Percentiles rank a stretch among this genome's conserved stretches.
phyloP scores from a whole-genome alignment of 2,797 vertebrate species.

The Crocidura indochinensis region DNA sequence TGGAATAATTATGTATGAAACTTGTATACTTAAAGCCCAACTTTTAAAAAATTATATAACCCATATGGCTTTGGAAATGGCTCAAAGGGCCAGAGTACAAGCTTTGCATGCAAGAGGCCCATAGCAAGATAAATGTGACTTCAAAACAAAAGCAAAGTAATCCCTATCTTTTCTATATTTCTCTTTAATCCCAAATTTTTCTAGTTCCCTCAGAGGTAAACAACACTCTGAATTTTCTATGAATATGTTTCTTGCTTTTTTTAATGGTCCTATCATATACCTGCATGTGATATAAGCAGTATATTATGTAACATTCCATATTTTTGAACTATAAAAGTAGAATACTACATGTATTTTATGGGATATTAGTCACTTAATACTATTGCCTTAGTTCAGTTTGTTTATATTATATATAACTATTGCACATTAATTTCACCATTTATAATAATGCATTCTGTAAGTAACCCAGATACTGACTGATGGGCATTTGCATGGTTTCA shows the following conservation, averaged over 20 bases:
- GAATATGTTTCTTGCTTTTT: slow-evolving; percentile 29
- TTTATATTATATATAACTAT: background rate
- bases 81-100: too few relatives aligned
- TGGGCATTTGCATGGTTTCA: slow-evolving; percentile 13
- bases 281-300: background rate
- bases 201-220: slow-evolving; percentile 14
- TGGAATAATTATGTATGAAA: slow-evolving; percentile 30
- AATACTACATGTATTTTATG: slow-evolving; percentile 53
- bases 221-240: slow-evolving; percentile 46
- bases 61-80: too few relatives aligned
- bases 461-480: slow-evolving; percentile 7
- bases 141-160: background rate
- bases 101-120: too few relatives aligned
- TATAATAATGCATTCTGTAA: background rate
- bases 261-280: slow-evolving; percentile 9
- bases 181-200: background rate
- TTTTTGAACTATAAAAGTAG: slow-evolving; percentile 41
- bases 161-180: background rate
- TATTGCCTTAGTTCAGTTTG: slow-evolving; percentile 10
- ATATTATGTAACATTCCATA: background rate
- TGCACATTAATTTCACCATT: slow-evolving; percentile 37
- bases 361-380: background rate
- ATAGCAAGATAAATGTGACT: too few relatives aligned
- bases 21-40: background rate
- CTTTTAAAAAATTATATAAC: background rate